A percentile compares a stretch with the other conserved stretches of the same genome.
Conservation (phyloP, 2,113 vertebrate species). For the Phoenicopterus ruber region DNA sequence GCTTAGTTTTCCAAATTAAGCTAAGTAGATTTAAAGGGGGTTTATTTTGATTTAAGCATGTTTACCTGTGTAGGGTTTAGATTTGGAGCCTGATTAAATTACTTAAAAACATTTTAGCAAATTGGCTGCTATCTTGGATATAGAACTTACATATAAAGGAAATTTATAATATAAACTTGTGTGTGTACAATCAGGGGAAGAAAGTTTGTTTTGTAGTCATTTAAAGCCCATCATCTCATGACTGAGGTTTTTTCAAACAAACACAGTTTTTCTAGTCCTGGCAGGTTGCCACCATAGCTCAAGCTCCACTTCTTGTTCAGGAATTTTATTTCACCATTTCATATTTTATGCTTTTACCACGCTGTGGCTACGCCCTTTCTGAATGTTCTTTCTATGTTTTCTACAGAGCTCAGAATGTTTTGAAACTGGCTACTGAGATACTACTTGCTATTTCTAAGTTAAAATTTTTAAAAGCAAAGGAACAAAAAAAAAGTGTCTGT, state of each 20-base stretch:
- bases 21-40: not conserved
- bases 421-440: not conserved
- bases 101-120: not conserved
- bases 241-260: not conserved
- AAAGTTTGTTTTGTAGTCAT: not conserved
- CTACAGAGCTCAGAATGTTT: not conserved
- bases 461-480: not conserved
- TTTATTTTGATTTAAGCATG: slow-evolving; percentile 1
- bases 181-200: not conserved
- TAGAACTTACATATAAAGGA: not conserved
- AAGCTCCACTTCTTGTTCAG: not conserved
- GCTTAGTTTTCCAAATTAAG: not conserved
- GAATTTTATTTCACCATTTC: not conserved
- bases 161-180: not conserved
- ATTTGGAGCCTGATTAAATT: not conserved
- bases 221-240: not conserved
- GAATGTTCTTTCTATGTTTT: not conserved
- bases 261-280: not conserved
- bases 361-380: not conserved
- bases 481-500: not conserved
- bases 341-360: not conserved
- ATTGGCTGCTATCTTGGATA: not conserved
- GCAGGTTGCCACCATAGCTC: not conserved
- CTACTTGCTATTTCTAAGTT: not conserved
- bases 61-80: not conserved